Conservation (phyloP, 35 echinoderm and acorn worm genomes). For the Ophioderma brevispina region DNA sequence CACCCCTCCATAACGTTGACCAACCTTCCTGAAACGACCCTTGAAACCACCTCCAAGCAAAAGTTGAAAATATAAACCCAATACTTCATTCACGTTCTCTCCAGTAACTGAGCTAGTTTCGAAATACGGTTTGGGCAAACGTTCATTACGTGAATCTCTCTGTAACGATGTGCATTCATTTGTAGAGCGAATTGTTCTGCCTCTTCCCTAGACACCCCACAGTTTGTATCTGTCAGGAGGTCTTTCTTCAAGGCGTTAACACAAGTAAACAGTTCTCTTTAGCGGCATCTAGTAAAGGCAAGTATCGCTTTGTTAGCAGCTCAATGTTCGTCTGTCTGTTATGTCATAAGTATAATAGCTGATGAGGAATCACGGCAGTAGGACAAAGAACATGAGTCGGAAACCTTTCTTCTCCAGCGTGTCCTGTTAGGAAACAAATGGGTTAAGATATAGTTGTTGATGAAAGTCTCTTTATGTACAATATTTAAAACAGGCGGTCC, state of each 20-base stretch:
- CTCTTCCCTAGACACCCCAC: slow-evolving; percentile 42
- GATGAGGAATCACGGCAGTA: no score
- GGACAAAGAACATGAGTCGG: no score
- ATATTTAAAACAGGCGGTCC: no score
- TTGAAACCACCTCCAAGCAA: slow-evolving; percentile 27
- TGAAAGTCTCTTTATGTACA: no score
- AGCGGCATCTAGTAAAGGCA: slow-evolving; percentile 83
- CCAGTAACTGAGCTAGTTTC: slow-evolving; percentile 90
- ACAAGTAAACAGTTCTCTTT: slow-evolving; percentile 88
- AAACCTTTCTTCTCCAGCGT: no score
- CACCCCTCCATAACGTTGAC: no score
- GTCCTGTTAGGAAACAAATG: no score
- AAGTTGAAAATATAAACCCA: slow-evolving; percentile 85
- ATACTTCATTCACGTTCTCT: slow-evolving; percentile 86
- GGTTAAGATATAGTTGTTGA: no score
- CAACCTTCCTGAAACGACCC: no score
- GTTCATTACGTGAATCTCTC: slow-evolving; percentile 11
- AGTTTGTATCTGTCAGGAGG: slow-evolving; percentile 21
- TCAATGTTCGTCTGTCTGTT: no score
- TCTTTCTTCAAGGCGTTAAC: slow-evolving; percentile 86
- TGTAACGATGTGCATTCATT: slow-evolving; percentile 62
- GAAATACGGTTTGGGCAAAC: slow-evolving; percentile 62
- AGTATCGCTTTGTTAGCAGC: slow-evolving; percentile 77
- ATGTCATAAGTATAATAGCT: no score
- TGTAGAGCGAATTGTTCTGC: slow-evolving; percentile 71